Evolutionary conservation across 2,113 vertebrate species (phyloP).

Genomic region (Tetrax tetrax): DNA sequence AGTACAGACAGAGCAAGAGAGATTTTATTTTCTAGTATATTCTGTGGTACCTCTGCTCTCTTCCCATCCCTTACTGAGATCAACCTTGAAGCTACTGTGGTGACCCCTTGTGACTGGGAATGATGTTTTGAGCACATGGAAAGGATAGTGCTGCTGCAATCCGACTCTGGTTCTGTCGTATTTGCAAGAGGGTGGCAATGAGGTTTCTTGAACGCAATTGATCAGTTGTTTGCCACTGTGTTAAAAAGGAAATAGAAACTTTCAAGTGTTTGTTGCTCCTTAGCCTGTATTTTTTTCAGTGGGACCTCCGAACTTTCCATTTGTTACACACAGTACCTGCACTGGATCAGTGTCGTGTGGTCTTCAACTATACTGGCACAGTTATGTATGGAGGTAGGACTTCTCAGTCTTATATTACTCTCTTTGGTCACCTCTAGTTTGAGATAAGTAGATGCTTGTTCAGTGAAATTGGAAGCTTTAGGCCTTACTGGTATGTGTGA

Average conservation of each 20-base stretch:
- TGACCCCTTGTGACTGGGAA: not conserved
- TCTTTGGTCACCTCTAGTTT: not conserved
- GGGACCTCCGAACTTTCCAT: constrained; percentile 97
- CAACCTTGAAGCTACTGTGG: not conserved
- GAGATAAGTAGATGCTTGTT: not conserved
- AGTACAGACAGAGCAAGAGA: not conserved
- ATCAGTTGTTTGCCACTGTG: not conserved
- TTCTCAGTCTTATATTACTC: not conserved
- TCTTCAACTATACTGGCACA: constrained; percentile 97
- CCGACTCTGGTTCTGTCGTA: not conserved
- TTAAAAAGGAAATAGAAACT: not conserved
- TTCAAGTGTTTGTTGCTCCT: constrained; percentile 57
- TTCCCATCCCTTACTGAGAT: not conserved
- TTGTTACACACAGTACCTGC: constrained; percentile 96
- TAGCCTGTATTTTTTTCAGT: constrained; percentile 80
- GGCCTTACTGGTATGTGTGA: not conserved
- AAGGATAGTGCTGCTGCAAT: not conserved
- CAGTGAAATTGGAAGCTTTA: not conserved
- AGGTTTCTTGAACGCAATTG: not conserved
- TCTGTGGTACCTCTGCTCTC: not conserved
- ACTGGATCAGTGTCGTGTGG: constrained; percentile 98
- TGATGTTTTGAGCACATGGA: not conserved
- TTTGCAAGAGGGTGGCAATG: not conserved
- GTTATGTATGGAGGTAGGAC: constrained; percentile 97
- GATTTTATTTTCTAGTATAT: not conserved